Evolutionary conservation across 2,888 invertebrate genomes (phyloP), one percentile per base, ranked within the genome.

Genomic region (Steinernema carpocapsae): DNA sequence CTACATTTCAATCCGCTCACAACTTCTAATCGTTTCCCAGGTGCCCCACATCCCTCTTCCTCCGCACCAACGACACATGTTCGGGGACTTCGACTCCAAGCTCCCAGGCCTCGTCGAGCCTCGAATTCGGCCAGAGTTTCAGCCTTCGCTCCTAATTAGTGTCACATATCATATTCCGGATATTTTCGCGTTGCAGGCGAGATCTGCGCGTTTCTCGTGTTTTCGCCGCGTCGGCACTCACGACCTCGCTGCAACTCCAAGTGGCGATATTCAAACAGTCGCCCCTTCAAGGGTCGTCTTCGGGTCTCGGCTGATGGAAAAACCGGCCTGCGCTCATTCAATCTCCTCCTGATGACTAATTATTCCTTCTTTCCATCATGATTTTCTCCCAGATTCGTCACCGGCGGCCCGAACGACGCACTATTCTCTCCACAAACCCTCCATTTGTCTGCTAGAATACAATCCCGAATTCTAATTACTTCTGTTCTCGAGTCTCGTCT

Each of bases 201-300:
- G 48, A 48, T 17, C 48, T 24, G 6, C 22, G 19, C 52, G 52
- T 24, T 24, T 24, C 52, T 32, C 64, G 32, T 48, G 2, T 48
- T 14, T 48, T 48, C n/a, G 2, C 48, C 14, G 24, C 24, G 4
- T 29, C 32, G 64, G 10, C 64, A 64, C 64, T 64, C 64, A 64
- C 64, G 64, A 64, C 64, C 32, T 26, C 32, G 48, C 48, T 37
- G 37, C 48, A 48, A 17, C 14, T n/a, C 37, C 32, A 37, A 64
- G 37, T 17, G 64, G 64, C 64, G 64, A 64, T 64, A 22, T 64
- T 26, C 64, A 64, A 64, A 64, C 64, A 64, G 29, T 64, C 10
- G 29, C 10, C 29, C 37, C 29, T 29, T 64, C 64, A 32, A 64
- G 64, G 64, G 64, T 52, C 64, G 64, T 6, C 56, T 22, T 4